Base-by-base conservation (phyloP, 2,797 vertebrate genomes). In the Diceros bicornis region DNA sequence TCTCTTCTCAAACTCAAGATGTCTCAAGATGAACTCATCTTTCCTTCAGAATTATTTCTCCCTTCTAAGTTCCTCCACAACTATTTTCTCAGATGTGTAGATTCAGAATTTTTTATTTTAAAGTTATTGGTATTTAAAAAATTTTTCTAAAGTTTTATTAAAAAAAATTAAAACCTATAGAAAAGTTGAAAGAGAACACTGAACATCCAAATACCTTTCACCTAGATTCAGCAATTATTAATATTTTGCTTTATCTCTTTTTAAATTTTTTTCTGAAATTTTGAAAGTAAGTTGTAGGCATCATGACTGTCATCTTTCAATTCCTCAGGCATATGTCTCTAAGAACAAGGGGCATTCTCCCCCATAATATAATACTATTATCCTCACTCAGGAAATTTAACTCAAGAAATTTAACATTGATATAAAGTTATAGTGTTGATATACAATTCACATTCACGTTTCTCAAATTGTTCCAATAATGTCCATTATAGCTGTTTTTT, bases 21-120 rank as follows among this genome's bases (percentile, higher is more conserved):
- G 32, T 64, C 21, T 68, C 57, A 41, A 66, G 57, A 47, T 83
- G 20, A 93, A 83, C 20, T 71, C n/a, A 82, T 82, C 20, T 69
- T 93, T 91, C 23, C 29, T 91, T 91, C 29, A 89, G 47, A 93
- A 91, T 64, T 59, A 79, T 89, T 94, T 94, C 47, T 86, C 7
- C 34, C 29, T 32, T 11, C 37, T 57, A 64, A 83, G 77, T 91
- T 89, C 21, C 29, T 47, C 93, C n/a, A 23, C 27, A 84, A 44
- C 13, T 72, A 6, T 59, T 81, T 87, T 71, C n/a, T 93, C 55
- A 97, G 55, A 82, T 81, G 10, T 88, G 12, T 74, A 55, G 17
- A 85, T 13, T 29, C 50, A 90, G 23, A 89, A 17, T 20, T 50
- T 84, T 94, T 84, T 68, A 34, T 89, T 62, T 18, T 71, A 77